Conservation (phyloP, 2,113 vertebrate genomes). For the Ranitomeya imitator region DNA sequence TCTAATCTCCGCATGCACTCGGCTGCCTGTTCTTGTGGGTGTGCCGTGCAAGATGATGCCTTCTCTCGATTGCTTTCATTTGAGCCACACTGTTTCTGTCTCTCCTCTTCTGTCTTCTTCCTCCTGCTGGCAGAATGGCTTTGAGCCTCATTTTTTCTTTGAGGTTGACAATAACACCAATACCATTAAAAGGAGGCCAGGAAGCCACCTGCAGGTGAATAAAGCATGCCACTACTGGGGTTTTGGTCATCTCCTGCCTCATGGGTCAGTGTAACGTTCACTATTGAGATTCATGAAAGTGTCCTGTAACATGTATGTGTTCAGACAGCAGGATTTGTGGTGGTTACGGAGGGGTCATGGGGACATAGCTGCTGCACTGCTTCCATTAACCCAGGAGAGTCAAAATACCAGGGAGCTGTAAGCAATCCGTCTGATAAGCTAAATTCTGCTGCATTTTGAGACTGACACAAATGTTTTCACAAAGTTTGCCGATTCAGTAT, state of each 20-base stretch:
- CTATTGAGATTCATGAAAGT: background rate
- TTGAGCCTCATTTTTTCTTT: conserved; percentile 78
- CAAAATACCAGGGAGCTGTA: too few species aligned
- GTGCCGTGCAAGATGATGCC: background rate
- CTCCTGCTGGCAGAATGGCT: conserved; percentile 70
- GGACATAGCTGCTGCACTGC: too few species aligned
- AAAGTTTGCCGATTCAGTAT: too few species aligned
- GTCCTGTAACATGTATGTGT: background rate
- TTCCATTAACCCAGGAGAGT: too few species aligned
- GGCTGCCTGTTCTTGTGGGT: background rate
- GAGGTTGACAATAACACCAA: conserved; percentile 78
- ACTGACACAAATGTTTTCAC: too few species aligned
- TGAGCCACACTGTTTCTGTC: conserved; percentile 53
- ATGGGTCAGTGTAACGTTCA: background rate
- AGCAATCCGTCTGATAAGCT: too few species aligned
- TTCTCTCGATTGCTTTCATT: background rate
- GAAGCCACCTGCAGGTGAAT: conserved; percentile 76
- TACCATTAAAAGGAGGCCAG: conserved; percentile 79
- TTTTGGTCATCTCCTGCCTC: background rate
- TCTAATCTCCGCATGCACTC: background rate
- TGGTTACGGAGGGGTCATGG: too few species aligned
- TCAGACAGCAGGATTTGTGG: too few species aligned
- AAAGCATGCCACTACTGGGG: conserved; percentile 54
- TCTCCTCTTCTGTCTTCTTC: conserved; percentile 59
- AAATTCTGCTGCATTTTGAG: too few species aligned